Base-by-base conservation (phyloP, 2,888 invertebrate species). In the Sphaerophoria taeniata region DNA sequence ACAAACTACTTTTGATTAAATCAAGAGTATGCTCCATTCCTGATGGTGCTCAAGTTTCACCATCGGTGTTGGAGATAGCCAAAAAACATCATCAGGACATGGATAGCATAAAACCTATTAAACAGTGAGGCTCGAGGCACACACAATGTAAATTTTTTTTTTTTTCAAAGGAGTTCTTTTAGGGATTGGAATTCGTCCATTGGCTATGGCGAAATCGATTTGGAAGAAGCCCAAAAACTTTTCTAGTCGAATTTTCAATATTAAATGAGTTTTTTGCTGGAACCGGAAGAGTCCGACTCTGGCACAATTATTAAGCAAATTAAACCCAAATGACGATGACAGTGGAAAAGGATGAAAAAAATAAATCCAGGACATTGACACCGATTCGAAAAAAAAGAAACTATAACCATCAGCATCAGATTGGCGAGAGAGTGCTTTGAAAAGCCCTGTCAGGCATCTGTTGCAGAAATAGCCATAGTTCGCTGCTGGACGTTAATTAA, bases 161-260 rank as follows among this genome's bases (percentile, higher is more conserved):
- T 24, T 2, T 24, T 2, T 24, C 24, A 24, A 24, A 24, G 24
- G 24, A 24, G 24, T 24, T 36, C 55, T 56, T 24, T 47, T 45
- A 0, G 43, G 69, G 61, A 39, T 43, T 55, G n/a, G 43, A 82
- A 49, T 67, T 60, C 58, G 78, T 85, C 58, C 43, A 31, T 67
- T 36, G 53, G n/a, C 24, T 24, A 24, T 24, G 24, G 24, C 24
- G 2, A 74, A 82, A 85, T 87, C 84, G 81, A 87, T 81, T 87
- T 87, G 84, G 87, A 87, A 79, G 61, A 65, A 39, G 33, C 74
- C 77, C 82, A 87, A 79, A 79, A 87, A 79, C 16, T 79, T 74
- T 87, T 76, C 31, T 56, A 34, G 58, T 24, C n/a, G 4, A 56
- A 56, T 24, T 58, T 39, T 45, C 43, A 7, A 70, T 47, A 39